A percentile compares a stretch with the other conserved stretches of the same genome.
Evolutionary conservation across 1,140 invertebrate species (phyloP).

Genomic region (Drosophila simulans): DNA sequence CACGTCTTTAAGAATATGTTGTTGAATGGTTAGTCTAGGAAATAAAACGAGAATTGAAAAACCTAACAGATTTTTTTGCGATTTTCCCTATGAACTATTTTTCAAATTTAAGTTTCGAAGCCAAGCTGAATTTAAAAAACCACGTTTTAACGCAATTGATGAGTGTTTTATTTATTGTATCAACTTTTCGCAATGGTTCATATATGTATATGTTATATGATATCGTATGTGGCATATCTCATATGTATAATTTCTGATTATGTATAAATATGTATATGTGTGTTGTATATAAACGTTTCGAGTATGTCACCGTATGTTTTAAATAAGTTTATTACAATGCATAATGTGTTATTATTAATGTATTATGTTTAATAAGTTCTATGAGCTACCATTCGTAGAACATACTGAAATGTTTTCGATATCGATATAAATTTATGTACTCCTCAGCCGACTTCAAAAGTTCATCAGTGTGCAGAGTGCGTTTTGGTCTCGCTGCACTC

Average conservation of each 20-base stretch:
- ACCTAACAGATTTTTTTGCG: too few relatives aligned
- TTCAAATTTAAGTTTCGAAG: too few relatives aligned
- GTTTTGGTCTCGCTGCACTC: conserved; percentile 57
- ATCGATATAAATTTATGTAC: conserved; percentile 16
- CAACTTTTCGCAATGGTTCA: conserved; percentile 67
- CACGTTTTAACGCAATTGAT: conserved; percentile 53
- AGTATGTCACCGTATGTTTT: conserved; percentile 47
- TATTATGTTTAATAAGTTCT: conserved; percentile 47
- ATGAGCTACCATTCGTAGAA: conserved; percentile 61
- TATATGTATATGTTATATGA: conserved; percentile 67
- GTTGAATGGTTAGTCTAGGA: conserved; percentile 40
- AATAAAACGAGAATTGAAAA: conserved; percentile 31
- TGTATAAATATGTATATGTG: conserved; percentile 72
- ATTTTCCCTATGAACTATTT: too few relatives aligned
- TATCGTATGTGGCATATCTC: conserved; percentile 60
- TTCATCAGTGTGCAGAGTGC: conserved; percentile 24
- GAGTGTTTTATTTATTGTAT: conserved; percentile 78
- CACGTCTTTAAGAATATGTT: conserved; percentile 32
- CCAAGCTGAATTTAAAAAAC: background rate
- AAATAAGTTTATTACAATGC: conserved; percentile 53
- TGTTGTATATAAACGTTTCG: conserved; percentile 58
- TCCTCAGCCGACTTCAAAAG: conserved; percentile 35
- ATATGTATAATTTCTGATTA: conserved; percentile 73
- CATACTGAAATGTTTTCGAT: conserved; percentile 62
- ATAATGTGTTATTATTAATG: conserved; percentile 46